Evolutionary conservation across 2,797 vertebrate species (phyloP).

Genomic region (Ptychadena robeensis): DNA sequence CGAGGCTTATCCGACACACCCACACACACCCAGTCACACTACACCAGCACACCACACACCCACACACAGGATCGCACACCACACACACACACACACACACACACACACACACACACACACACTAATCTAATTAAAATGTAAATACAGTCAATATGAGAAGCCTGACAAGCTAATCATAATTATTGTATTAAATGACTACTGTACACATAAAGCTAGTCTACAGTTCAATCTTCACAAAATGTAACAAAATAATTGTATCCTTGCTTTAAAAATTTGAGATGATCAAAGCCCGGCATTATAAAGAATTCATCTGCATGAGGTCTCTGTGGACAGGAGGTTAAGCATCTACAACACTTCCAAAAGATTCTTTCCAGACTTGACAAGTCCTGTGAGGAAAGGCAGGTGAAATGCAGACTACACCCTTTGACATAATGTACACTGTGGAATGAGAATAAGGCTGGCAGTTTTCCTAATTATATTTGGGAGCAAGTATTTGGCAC

Average conservation of each 20-base stretch:
- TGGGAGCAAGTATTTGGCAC: background rate
- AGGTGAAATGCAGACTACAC: conserved; percentile 19
- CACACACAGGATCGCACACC: no score
- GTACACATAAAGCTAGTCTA: background rate
- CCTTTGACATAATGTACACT: conserved; percentile 22
- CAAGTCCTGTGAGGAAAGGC: conserved; percentile 23
- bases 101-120: no score
- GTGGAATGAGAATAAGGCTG: conserved; percentile 1
- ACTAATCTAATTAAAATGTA: background rate
- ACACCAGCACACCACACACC: no score
- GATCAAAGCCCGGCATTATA: conserved; percentile 10
- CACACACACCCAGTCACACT: no score
- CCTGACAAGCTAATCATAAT: background rate
- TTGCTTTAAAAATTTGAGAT: conserved; percentile 18
- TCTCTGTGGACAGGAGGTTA: conserved; percentile 41
- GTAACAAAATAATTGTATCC: conserved; percentile 26
- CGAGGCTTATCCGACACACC: no score
- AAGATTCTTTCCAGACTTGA: conserved; percentile 27
- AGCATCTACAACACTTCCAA: conserved; percentile 35
- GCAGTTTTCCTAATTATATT: conserved; percentile 2
- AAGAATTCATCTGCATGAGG: conserved; percentile 34
- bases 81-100: no score
- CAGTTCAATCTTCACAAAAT: background rate
- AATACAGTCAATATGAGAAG: background rate
- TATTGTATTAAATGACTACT: background rate